Percentiles rank a stretch among this genome's conserved stretches.
Conservation (phyloP, 1,140 invertebrate genomes). For the Brachionus calyciflorus region DNA sequence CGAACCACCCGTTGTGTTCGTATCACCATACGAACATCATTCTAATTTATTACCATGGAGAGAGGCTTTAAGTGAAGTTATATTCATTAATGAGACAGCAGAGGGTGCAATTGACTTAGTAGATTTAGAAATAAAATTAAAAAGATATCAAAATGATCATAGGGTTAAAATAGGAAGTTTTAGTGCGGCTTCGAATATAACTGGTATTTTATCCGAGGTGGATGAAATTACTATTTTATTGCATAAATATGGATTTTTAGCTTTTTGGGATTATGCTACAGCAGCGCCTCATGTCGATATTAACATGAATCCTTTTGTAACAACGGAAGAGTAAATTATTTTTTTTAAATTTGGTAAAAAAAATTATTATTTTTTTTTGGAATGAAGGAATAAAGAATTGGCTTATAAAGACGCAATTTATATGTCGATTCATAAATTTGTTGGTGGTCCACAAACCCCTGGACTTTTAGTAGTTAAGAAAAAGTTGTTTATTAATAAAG, state of each 20-base stretch:
- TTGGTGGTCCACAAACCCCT: slow-evolving; percentile 82
- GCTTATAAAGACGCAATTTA: slow-evolving; percentile 84
- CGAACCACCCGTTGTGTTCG: slow-evolving; percentile 62
- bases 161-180: slow-evolving; percentile 73
- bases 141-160: slow-evolving; percentile 40
- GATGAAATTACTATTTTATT: slow-evolving; percentile 75
- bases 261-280: slow-evolving; percentile 83
- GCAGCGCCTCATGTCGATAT: slow-evolving; percentile 76
- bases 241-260: slow-evolving; percentile 76
- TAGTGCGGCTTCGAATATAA: slow-evolving; percentile 80
- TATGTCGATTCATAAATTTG: slow-evolving; percentile 84
- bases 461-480: slow-evolving; percentile 52
- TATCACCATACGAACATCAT: slow-evolving; percentile 81
- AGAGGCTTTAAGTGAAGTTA: slow-evolving; percentile 74
- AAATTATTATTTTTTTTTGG: neutral
- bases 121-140: neutral
- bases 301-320: slow-evolving; percentile 75
- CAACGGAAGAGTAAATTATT: neutral
- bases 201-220: slow-evolving; percentile 80
- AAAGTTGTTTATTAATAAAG: slow-evolving; percentile 50
- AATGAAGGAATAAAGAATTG: slow-evolving; percentile 63
- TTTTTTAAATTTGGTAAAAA: neutral
- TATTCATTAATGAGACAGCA: slow-evolving; percentile 72
- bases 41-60: slow-evolving; percentile 79
- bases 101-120: slow-evolving; percentile 71